Evolutionary conservation across 1,140 invertebrate species (phyloP).

Genomic region (Eubasilissa regina): DNA sequence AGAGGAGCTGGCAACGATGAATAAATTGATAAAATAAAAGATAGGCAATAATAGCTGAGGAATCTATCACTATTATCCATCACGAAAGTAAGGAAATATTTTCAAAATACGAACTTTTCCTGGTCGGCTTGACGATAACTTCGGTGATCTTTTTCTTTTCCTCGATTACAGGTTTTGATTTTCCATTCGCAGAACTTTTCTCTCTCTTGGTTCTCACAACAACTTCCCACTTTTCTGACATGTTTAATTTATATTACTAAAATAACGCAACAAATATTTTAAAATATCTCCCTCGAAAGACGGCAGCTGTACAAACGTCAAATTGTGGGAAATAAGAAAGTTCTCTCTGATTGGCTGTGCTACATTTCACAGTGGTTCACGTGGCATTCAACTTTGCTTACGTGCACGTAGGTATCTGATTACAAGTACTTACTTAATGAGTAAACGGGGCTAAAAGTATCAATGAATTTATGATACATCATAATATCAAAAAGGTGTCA

Average conservation of each 20-base stretch:
- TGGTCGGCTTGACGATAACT: conserved; percentile 67
- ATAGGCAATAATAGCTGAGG: conserved; percentile 43
- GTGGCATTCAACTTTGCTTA: conserved; percentile 40
- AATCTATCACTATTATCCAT: neutral
- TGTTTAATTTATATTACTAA: conserved; percentile 61
- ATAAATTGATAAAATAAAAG: conserved; percentile 62
- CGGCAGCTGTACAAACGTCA: conserved; percentile 46
- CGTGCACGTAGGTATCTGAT: conserved; percentile 23
- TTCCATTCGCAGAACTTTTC: conserved; percentile 76
- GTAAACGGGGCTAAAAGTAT: conserved; percentile 21
- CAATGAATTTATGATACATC: too few species aligned
- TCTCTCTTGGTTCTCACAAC: conserved; percentile 82
- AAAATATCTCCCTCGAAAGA: neutral
- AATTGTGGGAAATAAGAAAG: conserved; percentile 37
- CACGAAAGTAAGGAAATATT: neutral
- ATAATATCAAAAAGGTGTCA: too few species aligned
- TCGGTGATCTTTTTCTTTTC: conserved; percentile 72
- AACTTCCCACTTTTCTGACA: conserved; percentile 85
- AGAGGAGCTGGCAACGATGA: conserved; percentile 52
- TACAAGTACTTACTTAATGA: conserved; percentile 8
- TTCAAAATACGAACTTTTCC: conserved; percentile 45
- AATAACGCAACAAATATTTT: conserved; percentile 41
- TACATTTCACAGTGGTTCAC: conserved; percentile 38
- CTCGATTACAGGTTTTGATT: conserved; percentile 74
- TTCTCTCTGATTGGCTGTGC: conserved; percentile 38